Percentiles rank a stretch among this genome's conserved stretches.
Conservation (phyloP, 1,140 invertebrate species). For the fruit fly (Drosophila melanogaster) region Release_6_plus_ISO1_MT NT_033779.5:4144501-4145000, state of each 20-base stretch:
- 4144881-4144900: slow-evolving; percentile 71
- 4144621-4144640: slow-evolving; percentile 45
- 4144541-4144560: not conserved
- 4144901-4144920: slow-evolving; percentile 77
- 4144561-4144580: not conserved
- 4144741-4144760: slow-evolving; percentile 50
- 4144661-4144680: slow-evolving; percentile 76
- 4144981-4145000: slow-evolving; percentile 18
- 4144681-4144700: slow-evolving; percentile 20
- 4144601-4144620: slow-evolving; percentile 2
- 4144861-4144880: slow-evolving; percentile 30
- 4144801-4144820: slow-evolving; percentile 8
- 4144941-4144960: slow-evolving; percentile 38
- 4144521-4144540: too few species aligned
- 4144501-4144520: too few species aligned
- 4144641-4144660: slow-evolving; percentile 77
- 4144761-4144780: slow-evolving; percentile 2
- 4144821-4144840: slow-evolving; percentile 65
- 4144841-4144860: not conserved
- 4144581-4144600: slow-evolving; percentile 4
- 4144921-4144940: slow-evolving; percentile 81
- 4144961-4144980: slow-evolving; percentile 74
- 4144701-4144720: slow-evolving; percentile 72
- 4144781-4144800: slow-evolving; percentile 32
- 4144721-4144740: slow-evolving; percentile 81